Conservation (phyloP, 2,888 invertebrate genomes). For the Latheticus oryzae region DNA sequence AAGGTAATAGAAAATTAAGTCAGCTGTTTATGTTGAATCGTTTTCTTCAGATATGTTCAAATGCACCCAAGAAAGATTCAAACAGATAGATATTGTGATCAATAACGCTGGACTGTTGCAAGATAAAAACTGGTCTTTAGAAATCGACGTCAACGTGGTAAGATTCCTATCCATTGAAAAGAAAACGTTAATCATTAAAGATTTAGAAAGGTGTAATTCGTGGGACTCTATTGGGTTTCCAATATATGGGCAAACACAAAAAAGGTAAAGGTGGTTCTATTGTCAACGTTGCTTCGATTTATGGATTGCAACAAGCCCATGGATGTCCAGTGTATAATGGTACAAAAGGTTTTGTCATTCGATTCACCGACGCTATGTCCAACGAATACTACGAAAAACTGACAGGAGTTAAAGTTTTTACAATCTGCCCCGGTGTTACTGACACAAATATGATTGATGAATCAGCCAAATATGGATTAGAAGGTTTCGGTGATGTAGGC, state of each 20-base stretch:
- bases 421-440: slow-evolving; percentile 60
- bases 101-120: slow-evolving; percentile 66
- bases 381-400: slow-evolving; percentile 53
- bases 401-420: slow-evolving; percentile 58
- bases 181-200: neutral
- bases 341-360: slow-evolving; percentile 69
- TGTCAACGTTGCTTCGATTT: slow-evolving; percentile 73
- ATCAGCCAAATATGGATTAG: slow-evolving; percentile 38
- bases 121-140: slow-evolving; percentile 57
- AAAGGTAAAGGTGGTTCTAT: slow-evolving; percentile 72
- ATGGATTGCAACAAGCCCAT: slow-evolving; percentile 68
- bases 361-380: slow-evolving; percentile 66
- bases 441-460: slow-evolving; percentile 50
- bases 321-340: slow-evolving; percentile 71
- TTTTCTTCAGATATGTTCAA: slow-evolving; percentile 54
- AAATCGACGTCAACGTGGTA: slow-evolving; percentile 63
- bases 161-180: slow-evolving; percentile 41
- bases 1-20: slow-evolving; percentile 46
- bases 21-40: slow-evolving; percentile 8
- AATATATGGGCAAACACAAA: slow-evolving; percentile 60
- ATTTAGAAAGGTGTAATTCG: slow-evolving; percentile 58
- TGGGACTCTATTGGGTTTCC: slow-evolving; percentile 63
- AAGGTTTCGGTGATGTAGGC: slow-evolving; percentile 41
- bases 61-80: slow-evolving; percentile 54
- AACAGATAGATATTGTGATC: slow-evolving; percentile 63